These are phyloP conservation scores for Podarcis raffonei DNA, from an alignment of 2,113 vertebrate species.

Conservation along the genomic window DNA sequence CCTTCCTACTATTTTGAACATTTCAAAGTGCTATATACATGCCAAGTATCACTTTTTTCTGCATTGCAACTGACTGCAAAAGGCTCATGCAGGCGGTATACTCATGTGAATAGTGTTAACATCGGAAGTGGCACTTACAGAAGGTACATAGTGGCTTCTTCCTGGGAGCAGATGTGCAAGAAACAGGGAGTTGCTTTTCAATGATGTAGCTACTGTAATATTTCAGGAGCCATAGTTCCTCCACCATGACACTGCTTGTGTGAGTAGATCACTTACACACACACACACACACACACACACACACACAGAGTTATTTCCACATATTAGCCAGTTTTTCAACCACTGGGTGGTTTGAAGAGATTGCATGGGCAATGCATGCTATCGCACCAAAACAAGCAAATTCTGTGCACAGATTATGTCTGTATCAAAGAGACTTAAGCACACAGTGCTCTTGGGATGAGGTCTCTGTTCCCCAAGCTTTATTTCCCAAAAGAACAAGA, in stretches of 20 bases:
- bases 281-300: neutral
- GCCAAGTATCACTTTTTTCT: neutral
- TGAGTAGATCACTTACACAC: neutral
- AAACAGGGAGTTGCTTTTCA: neutral
- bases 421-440: neutral
- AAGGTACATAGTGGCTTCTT: neutral
- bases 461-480: neutral
- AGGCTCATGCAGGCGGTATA: neutral
- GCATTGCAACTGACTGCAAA: neutral
- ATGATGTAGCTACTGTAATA: neutral
- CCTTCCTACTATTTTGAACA: neutral
- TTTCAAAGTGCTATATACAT: neutral
- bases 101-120: neutral
- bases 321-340: neutral
- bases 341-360: neutral
- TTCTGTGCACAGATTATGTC: neutral
- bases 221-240: neutral
- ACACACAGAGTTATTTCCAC: neutral
- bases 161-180: neutral
- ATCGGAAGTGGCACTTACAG: neutral
- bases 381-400: neutral
- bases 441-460: neutral
- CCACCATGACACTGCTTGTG: neutral
- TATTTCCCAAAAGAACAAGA: neutral
- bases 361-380: neutral